phyloP scores from a whole-genome alignment of 2,113 vertebrate species.

The Redunca redunca region DNA sequence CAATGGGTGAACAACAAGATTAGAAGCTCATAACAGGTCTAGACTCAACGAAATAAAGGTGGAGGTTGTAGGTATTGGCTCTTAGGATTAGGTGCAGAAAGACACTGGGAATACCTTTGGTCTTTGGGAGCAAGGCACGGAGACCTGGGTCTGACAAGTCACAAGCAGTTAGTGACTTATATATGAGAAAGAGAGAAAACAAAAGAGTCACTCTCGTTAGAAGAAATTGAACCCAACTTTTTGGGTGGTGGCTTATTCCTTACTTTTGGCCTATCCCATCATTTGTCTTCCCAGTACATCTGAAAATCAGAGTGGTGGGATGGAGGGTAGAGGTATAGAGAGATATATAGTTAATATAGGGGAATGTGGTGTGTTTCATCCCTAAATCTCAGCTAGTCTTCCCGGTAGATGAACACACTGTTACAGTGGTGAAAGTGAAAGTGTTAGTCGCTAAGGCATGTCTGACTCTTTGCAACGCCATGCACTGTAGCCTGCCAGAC shows the following conservation, averaged over 20 bases:
- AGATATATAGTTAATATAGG: neutral
- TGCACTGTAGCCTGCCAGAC: neutral
- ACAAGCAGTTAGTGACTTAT: neutral
- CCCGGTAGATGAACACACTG: neutral
- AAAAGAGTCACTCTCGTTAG: neutral
- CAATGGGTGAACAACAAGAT: neutral
- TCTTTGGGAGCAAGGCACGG: neutral
- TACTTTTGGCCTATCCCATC: neutral
- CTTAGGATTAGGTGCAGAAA: neutral
- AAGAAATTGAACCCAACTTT: neutral
- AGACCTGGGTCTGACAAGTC: neutral
- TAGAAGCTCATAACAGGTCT: neutral
- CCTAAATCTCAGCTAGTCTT: neutral
- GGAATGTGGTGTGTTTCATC: neutral
- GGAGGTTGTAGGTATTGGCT: neutral
- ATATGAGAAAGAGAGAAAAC: neutral
- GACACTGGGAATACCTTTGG: neutral
- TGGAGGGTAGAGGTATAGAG: fast-evolving
- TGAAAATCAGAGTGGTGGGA: neutral
- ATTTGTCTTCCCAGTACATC: neutral
- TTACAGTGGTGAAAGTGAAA: neutral
- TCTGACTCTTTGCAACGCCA: neutral
- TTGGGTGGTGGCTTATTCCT: neutral
- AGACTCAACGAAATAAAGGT: neutral
- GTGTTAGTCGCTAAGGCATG: neutral